Base-by-base conservation (phyloP, 2,113 vertebrate genomes). In the Cygnus buccinator region DNA sequence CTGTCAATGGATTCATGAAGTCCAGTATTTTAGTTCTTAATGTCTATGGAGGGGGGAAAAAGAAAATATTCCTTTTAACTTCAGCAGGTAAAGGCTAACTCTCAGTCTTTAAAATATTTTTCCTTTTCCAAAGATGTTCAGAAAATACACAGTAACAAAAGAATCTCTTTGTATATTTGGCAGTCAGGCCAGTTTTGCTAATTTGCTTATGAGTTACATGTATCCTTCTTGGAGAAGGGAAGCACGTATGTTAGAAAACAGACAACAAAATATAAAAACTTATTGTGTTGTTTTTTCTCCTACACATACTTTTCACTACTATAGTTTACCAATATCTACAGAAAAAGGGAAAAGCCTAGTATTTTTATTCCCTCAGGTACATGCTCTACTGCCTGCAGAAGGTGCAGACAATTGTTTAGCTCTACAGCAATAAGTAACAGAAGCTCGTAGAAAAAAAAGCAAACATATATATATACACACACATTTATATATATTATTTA, bases 11-110 rank as follows among this genome's bases (percentile, higher is more conserved):
- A 78, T 99, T 98, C 62, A 99, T 84, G 90, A 99, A 99, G 13
- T 99, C 98, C 90, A 99, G 91, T 72, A 99, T 98, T 85, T 99
- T 98, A 96, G 98, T 99, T 85, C 98, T 98, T 83, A 99, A 95
- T 31, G 98, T 99, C 99, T 99, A 80, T 3, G 87, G 84, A 93
- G 22, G 5, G 4, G 6, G 33, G 70, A 17, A 59, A 87, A 96
- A 62, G 10, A 11, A 21, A 73, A 48, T 18, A n/a, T 57, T 79
- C 39, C 57, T 23, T 33, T 73, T 17, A 50, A 44, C 15, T 61
- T 54, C 17, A 17, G 10, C 35, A 90, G 44, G 41, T 25, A 66
- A 66, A 84, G 28, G 11, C 6, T 35, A 28, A 23, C 23, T 91
- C 23, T 41, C 13, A 18, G 13, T 52, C 41, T 48, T 21, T 39